Evolutionary conservation across 2,113 vertebrate species (phyloP).

Genomic region (Thymallus thymallus): DNA sequence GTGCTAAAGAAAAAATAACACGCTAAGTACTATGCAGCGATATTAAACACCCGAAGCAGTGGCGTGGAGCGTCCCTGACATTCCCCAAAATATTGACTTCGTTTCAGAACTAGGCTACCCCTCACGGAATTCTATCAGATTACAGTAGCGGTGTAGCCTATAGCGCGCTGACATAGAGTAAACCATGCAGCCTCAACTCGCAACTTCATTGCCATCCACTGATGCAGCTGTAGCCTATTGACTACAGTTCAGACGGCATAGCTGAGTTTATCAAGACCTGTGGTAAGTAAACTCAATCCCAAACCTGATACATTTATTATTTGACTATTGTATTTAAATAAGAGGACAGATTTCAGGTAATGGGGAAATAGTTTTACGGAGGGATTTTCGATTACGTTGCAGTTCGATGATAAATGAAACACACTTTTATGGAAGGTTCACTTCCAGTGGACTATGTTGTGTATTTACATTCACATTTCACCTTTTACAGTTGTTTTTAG

Average conservation of each 20-base stretch:
- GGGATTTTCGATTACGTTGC: neutral
- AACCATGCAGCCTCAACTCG: neutral
- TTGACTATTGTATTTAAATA: too few relatives aligned
- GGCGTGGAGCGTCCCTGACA: slow-evolving; percentile 16
- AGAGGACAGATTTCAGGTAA: neutral
- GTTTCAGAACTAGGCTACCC: slow-evolving; percentile 3
- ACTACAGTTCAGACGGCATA: too few relatives aligned
- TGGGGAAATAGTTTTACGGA: neutral
- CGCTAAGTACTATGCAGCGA: slow-evolving; percentile 58
- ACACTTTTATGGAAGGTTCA: neutral
- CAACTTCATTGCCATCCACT: neutral
- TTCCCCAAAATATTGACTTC: neutral
- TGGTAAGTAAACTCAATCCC: neutral
- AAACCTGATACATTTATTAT: neutral
- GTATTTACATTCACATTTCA: neutral
- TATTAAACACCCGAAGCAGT: slow-evolving; percentile 50
- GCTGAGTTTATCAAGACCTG: neutral
- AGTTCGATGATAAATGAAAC: neutral
- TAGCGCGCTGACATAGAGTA: neutral
- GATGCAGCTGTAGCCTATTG: too few relatives aligned
- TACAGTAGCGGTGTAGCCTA: neutral
- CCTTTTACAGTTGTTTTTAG: neutral
- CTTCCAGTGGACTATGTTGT: neutral
- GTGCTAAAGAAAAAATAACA: slow-evolving; percentile 47
- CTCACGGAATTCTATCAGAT: neutral